These are phyloP conservation scores for Marisa cornuarietis DNA, from an alignment of 1,140 invertebrate species.

Conservation along the genomic window DNA sequence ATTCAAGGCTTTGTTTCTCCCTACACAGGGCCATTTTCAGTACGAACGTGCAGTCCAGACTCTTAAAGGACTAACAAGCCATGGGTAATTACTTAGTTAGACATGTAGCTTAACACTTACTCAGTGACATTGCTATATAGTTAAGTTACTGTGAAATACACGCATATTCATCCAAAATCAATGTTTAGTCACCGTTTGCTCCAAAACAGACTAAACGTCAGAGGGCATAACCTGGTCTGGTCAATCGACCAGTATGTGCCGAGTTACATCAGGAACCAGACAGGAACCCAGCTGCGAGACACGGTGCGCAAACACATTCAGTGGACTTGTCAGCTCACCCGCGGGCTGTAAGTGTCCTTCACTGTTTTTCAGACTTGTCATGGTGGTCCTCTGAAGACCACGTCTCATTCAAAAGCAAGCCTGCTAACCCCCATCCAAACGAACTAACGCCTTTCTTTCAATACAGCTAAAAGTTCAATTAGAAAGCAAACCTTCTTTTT, in stretches of 20 bases:
- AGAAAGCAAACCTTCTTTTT: no score
- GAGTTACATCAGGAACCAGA: conserved; percentile 36
- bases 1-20: background rate
- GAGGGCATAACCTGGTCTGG: conserved; percentile 56
- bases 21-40: background rate
- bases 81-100: background rate
- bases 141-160: no score
- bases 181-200: no score
- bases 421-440: no score
- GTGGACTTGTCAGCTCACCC: conserved; percentile 36
- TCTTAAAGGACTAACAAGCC: background rate
- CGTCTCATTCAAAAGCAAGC: no score
- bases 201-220: conserved; percentile 39
- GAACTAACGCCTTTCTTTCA: no score
- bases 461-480: no score
- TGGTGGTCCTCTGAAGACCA: no score
- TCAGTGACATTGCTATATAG: no score
- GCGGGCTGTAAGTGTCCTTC: conserved; percentile 40
- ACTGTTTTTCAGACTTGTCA: no score
- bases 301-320: conserved; percentile 40
- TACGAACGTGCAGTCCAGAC: conserved; percentile 8
- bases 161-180: no score
- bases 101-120: background rate
- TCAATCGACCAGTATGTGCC: conserved; percentile 28
- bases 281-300: conserved; percentile 24